Evolutionary conservation across 2,888 invertebrate genomes (phyloP), one percentile per base, ranked within the genome.

Genomic region (Litoditis marina): DNA sequence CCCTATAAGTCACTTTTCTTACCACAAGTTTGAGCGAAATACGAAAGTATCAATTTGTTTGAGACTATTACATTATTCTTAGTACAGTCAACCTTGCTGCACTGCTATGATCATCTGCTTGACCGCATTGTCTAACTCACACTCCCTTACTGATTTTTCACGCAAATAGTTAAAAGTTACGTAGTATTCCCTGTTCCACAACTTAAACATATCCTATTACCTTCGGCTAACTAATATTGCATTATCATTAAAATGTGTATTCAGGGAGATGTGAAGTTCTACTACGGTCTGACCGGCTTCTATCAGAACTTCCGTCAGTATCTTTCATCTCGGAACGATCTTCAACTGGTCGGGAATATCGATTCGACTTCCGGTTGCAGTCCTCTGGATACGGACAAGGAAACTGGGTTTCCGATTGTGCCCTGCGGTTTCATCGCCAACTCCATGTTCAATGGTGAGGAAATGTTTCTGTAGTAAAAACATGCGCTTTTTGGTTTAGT

Each of bases 391-490:
- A 39, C 39, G 39, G 54, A 28, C n/a, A 32, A 56, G 19, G n/a
- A 16, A 4, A 39, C 39, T 30, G 25, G 30, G 16, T 50, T 32
- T 13, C 89, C 90, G 0, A 89, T 94, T 67, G 95, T 92, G 1
- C 98, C 98, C 0, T 98, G 98, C 85, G 98, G 98, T 16, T 95
- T 96, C 13, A 96, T 99, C 70, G 98, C 98, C 0, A 98, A 98
- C 86, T 96, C 95, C 0, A 85, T 98, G 63, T 98, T 98, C 83
- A 95, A 90, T 85, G 96, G 92, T 92, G 85, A 84, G 51, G n/a
- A n/a, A n/a, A n/a, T n/a, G n/a, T n/a, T n/a, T n/a, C n/a, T n/a
- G n/a, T n/a, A n/a, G n/a, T n/a, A n/a, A n/a, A n/a, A n/a, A n/a
- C n/a, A n/a, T n/a, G n/a, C n/a, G n/a, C n/a, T n/a, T n/a, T n/a